Percentiles rank a stretch among this genome's conserved stretches.
Conservation (phyloP, 2,888 invertebrate species). For the Alcis repandata region DNA sequence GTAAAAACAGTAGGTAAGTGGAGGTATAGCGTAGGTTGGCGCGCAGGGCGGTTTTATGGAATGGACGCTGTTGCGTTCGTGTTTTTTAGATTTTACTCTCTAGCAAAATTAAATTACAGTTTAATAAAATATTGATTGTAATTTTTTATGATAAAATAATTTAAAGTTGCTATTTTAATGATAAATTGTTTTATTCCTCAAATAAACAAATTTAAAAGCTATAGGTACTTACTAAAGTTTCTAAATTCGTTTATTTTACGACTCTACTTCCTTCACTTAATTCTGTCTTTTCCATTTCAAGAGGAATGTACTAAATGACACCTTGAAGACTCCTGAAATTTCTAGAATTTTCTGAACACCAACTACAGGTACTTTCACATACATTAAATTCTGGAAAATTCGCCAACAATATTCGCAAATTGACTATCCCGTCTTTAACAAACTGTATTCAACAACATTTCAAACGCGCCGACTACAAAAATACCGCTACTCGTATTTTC, state of each 20-base stretch:
- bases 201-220: too few species aligned
- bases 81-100: too few species aligned
- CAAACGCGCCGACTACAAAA: constrained; percentile 23
- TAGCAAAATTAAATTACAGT: too few species aligned
- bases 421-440: constrained; percentile 16
- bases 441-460: constrained; percentile 30
- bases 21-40: too few species aligned
- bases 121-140: too few species aligned
- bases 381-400: constrained; percentile 24
- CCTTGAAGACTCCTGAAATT: background rate
- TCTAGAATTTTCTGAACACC: constrained; percentile 9
- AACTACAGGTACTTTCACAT: constrained; percentile 12
- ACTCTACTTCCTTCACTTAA: background rate
- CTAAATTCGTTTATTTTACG: background rate
- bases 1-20: too few species aligned
- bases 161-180: too few species aligned
- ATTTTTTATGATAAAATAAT: too few species aligned
- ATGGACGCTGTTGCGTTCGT: too few species aligned
- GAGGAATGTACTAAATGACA: background rate
- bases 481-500: constrained; percentile 32
- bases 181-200: too few species aligned
- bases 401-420: constrained; percentile 30
- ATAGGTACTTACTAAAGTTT: too few species aligned
- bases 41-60: too few species aligned
- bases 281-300: background rate